Conservation (phyloP, 2,113 vertebrate genomes). For the Lonchura striata region DNA sequence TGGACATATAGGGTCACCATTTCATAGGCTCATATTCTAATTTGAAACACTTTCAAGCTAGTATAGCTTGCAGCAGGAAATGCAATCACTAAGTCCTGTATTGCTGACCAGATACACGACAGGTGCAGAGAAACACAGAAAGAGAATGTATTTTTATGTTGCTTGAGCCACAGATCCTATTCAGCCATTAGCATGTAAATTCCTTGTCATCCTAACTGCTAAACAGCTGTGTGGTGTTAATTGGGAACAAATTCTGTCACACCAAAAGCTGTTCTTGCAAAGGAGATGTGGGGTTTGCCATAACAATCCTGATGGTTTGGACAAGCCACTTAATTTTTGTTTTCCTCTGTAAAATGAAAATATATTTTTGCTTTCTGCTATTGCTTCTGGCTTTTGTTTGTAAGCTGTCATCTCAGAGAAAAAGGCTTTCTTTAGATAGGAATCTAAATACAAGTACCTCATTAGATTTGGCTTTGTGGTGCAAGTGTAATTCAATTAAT, state of each 20-base stretch:
- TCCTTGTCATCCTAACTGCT: not conserved
- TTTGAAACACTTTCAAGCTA: not conserved
- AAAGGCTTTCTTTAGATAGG: not conserved
- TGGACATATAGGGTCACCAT: not conserved
- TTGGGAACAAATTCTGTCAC: not conserved
- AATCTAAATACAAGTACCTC: slow-evolving; percentile 14
- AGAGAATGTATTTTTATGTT: not conserved
- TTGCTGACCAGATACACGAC: not conserved
- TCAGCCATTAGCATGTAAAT: not conserved
- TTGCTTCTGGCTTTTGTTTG: not conserved
- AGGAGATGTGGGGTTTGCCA: not conserved
- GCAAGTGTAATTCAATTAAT: slow-evolving; percentile 42
- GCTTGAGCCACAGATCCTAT: not conserved
- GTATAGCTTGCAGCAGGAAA: not conserved
- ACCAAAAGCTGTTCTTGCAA: not conserved
- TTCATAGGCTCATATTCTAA: not conserved
- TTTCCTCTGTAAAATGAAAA: not conserved
- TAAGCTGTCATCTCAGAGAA: not conserved
- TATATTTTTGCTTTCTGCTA: not conserved
- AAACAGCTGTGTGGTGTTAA: not conserved
- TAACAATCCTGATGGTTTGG: not conserved
- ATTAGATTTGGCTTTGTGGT: slow-evolving; percentile 8
- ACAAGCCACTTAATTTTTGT: not conserved
- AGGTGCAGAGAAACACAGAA: not conserved
- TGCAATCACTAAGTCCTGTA: not conserved